phyloP scores from a whole-genome alignment of 2,888 invertebrate species.

The Sphaerophoria rueppellii region DNA sequence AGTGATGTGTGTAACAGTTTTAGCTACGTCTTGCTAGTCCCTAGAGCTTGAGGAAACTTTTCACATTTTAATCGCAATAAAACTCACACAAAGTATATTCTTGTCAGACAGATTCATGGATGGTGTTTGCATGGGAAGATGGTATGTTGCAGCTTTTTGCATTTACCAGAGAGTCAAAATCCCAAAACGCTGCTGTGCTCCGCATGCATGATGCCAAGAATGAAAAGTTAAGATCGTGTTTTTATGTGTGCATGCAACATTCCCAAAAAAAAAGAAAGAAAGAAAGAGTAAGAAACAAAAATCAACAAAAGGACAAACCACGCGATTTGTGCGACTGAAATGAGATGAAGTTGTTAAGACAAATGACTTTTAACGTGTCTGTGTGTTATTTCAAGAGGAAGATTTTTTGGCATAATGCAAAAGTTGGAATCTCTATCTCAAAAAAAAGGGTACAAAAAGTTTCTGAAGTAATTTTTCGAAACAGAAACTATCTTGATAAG shows the following conservation, averaged over 20 bases:
- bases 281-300: background rate
- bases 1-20: slow-evolving; percentile 31
- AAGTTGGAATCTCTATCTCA: too few relatives aligned
- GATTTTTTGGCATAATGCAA: background rate
- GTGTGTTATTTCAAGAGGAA: slow-evolving; percentile 45
- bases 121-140: slow-evolving; percentile 31
- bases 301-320: slow-evolving; percentile 29
- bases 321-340: slow-evolving; percentile 36
- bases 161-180: background rate
- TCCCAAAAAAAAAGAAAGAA: background rate
- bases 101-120: slow-evolving; percentile 58
- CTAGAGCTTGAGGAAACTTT: slow-evolving; percentile 55
- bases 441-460: too few relatives aligned
- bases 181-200: slow-evolving; percentile 2
- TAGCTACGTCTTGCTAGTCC: slow-evolving; percentile 19
- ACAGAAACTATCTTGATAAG: too few relatives aligned
- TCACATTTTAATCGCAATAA: slow-evolving; percentile 71
- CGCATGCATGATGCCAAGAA: background rate
- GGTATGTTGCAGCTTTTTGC: slow-evolving; percentile 4
- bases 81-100: slow-evolving; percentile 58
- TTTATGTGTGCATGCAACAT: slow-evolving; percentile 33
- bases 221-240: slow-evolving; percentile 56
- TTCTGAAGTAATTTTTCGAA: too few relatives aligned
- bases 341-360: slow-evolving; percentile 62
- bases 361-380: slow-evolving; percentile 56